These are phyloP conservation scores for Centroberyx gerrardi DNA, from an alignment of 2,797 vertebrate species.

Conservation along the genomic window DNA sequence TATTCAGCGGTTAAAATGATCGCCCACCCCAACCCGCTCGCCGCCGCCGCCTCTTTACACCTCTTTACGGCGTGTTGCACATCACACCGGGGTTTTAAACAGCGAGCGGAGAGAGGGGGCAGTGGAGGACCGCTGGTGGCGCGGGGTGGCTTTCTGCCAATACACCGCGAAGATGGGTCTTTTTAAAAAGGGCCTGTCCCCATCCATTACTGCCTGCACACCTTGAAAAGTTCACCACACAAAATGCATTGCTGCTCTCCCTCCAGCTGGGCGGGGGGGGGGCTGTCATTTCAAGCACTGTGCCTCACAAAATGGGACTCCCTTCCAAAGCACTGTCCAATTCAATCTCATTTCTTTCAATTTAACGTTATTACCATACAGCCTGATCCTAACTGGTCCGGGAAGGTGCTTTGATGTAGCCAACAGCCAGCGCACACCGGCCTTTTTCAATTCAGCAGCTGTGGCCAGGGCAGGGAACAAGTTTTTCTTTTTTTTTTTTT, in stretches of 20 bases:
- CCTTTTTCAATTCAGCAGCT: constrained; percentile 28
- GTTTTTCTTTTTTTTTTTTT: constrained; percentile 32
- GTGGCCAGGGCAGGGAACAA: not conserved
- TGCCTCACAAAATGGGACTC: constrained; percentile 25
- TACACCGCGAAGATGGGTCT: constrained; percentile 58
- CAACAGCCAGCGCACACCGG: not conserved
- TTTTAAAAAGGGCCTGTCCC: constrained; percentile 59
- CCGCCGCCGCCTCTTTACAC: constrained; percentile 39
- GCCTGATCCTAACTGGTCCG: constrained; percentile 9
- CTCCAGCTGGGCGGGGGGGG: constrained; percentile 32
- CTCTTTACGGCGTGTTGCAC: constrained; percentile 71
- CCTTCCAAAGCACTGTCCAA: constrained; percentile 23
- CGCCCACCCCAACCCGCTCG: constrained; percentile 30
- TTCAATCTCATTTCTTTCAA: constrained; percentile 47
- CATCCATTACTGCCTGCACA: constrained; percentile 68
- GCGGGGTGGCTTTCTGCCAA: constrained; percentile 68
- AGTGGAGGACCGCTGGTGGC: constrained; percentile 73
- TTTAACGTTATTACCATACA: constrained; percentile 26
- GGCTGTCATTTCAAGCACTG: constrained; percentile 58
- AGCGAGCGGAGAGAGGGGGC: constrained; percentile 72
- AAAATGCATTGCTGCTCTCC: constrained; percentile 53
- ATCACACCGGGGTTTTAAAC: constrained; percentile 78
- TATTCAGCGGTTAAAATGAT: constrained; percentile 74
- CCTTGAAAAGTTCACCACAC: constrained; percentile 72
- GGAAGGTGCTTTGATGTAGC: constrained; percentile 33